Base-by-base conservation (phyloP, 2,113 vertebrate genomes). In the Rhynchomys soricoides region DNA sequence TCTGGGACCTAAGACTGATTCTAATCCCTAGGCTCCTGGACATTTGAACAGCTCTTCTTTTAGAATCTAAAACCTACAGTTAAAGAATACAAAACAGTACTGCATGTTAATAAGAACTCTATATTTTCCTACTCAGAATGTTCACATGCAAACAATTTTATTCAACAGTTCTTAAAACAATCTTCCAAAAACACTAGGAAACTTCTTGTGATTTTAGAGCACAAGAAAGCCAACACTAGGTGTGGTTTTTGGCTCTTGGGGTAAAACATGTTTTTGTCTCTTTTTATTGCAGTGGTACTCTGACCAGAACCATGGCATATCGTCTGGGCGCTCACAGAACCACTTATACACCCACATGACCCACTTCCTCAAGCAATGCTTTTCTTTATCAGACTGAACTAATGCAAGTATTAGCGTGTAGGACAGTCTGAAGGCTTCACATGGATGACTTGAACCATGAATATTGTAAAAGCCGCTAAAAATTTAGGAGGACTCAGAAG, bases 341-440 rank as follows among this genome's bases (percentile, higher is more conserved):
- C 99, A 99, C 87, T 98, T 99, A 45, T 99, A 99, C 97, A 99
- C 90, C 19, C 99, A 99, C 95, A 99, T 99, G 99, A 99, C 99
- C 77, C 99, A 99, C 97, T 99, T 99, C 97, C 98, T 99, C 96
- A 99, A 99, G 98, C 99, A 99, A 75, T 99, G 99, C 96, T 99
- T 99, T 87, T 95, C 98, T 96, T 94, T 98, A 90, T 95, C 97
- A 71, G 90, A 98, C 96, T 98, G 92, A 98, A 79, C 45, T 19
- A 22, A 13, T 78, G 1, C 74, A 11, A 71, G 52, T 8, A 13
- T 37, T 74, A 93, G 78, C 17, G 29, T 75, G 10, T 31, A 70
- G 86, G 43, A 57, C 59, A 93, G 48, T 91, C 68, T 62, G 77
- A 94, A 91, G 66, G 81, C 59, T 62, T 91, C 66, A 17, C 34